Evolutionary conservation across 2,113 vertebrate genomes (phyloP), one percentile per base, ranked within the genome.

Genomic region (Forbesichthys papilliferus): DNA sequence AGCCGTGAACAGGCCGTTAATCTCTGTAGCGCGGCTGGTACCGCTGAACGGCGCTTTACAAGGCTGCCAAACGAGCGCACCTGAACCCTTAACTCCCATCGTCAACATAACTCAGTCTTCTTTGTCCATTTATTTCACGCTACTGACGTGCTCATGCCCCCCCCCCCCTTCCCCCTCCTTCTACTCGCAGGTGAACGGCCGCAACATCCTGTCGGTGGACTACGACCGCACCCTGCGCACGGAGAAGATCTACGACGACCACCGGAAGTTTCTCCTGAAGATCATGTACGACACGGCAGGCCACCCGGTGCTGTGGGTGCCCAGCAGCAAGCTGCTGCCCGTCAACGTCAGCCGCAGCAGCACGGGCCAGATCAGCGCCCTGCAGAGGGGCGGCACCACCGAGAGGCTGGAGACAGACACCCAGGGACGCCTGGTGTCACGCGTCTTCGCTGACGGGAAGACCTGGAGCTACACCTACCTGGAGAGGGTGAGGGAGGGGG

Each of bases 231-330:
- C 93, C 48, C 93, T 95, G 69, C 95, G 96, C 93, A 99, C 96
- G 3, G 98, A 99, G 84, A 98, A 98, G 89, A 98, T 99, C 92
- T 99, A 99, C 11, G 98, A 99, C 13, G 98, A 99, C 93, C 98
- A 99, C 88, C 95, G 98, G 81, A 99, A 99, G 87, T 99, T 99
- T 76, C 95, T 98, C 18, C 91, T 99, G 88, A 95, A 97, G 90
- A 98, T 99, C 65, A 94, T 94, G 79, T 99, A 98, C 3, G 97
- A 99, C 91, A 90, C 90, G 0, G 94, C 96, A 0, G 98, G 98
- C 3, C 97, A 98, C 78, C 98, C 98, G 0, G 95, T 96, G 6
- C 94, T 99, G 64, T 99, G 98, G 98, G 92, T 96, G 52, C 97
- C 98, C 0, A 98, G 97, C 91, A 98, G 96, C 91, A 99, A 98